Evolutionary conservation across 2,797 vertebrate genomes (phyloP), one percentile per base, ranked within the genome.

Genomic region (Diplodus puntazzo): DNA sequence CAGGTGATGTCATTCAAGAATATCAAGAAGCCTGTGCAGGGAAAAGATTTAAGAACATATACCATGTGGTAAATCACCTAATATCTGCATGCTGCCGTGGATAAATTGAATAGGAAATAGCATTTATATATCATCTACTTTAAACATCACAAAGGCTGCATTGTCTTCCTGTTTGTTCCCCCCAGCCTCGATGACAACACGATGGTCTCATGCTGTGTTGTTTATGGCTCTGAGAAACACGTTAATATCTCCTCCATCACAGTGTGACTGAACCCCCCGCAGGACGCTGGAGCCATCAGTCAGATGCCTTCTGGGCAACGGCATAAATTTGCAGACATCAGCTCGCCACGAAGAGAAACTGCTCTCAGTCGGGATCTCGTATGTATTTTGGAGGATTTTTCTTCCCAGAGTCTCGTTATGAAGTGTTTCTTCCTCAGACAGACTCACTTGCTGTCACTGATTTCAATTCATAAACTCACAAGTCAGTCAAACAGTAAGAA

Each of bases 321-420:
- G 27, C 75, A 83, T 72, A 74, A 63, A 77, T 83, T 64, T 75
- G 5, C 58, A 69, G 50, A 57, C 70, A 57, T 71, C 48, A 23
- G 30, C 62, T 43, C 12, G 57, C 42, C 66, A 54, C 73, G 75
- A 65, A 58, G 69, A 64, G 42, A 64, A 49, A 21, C 30, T 1
- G 7, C 55, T 64, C 59, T 5, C 0, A 0, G 60, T 50, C 52
- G 59, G 48, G 25, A 48, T 39, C 39, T 46, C 23, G 23, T 30
- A 9, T 13, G 39, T 39, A 0, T 39, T 39, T 39, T 2, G 2
- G 7, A 39, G 39, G 11, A 2, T 39, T 62, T 4, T 49, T 34
- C 13, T 45, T 20, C 30, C 60, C 46, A 20, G 34, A 23, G 43
- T 11, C 49, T 64, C 53, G 4, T 43, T 20, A 34, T 42, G 27